Percentiles rank a stretch among this genome's conserved stretches.
Conservation (phyloP, 1,140 invertebrate genomes). For the Lepidotrigona ventralis region DNA sequence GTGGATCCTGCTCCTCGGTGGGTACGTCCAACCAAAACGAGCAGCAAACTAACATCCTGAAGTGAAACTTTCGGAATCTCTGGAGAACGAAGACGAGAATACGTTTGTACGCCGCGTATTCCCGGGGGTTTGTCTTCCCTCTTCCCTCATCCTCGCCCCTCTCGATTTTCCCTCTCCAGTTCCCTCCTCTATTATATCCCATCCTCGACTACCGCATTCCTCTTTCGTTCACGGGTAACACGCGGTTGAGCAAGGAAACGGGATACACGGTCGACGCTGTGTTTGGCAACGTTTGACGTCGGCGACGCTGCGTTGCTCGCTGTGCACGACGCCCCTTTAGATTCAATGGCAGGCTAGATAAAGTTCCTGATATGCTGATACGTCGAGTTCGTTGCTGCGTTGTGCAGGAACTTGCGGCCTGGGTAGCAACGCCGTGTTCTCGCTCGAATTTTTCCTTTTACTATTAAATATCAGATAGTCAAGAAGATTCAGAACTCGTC, state of each 20-base stretch:
- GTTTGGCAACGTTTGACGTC: constrained; percentile 20
- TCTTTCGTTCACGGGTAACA: constrained; percentile 14
- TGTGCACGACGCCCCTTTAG: background rate
- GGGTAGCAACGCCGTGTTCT: no score
- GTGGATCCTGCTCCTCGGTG: background rate
- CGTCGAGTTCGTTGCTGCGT: constrained; percentile 2
- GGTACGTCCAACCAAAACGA: constrained; percentile 38
- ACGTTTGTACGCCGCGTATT: constrained; percentile 64
- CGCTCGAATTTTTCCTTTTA: no score
- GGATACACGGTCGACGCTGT: background rate
- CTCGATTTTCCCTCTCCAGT: background rate
- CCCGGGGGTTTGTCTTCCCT: constrained; percentile 49
- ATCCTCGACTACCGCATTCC: background rate
- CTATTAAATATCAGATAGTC: no score
- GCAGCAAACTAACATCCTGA: constrained; percentile 51
- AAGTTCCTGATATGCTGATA: constrained; percentile 70
- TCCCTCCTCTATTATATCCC: background rate
- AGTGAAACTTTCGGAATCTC: constrained; percentile 70
- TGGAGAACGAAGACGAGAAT: constrained; percentile 63
- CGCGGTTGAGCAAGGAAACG: constrained; percentile 24
- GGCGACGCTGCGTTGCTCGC: constrained; percentile 3
- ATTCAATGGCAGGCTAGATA: constrained; percentile 55
- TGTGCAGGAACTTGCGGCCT: background rate
- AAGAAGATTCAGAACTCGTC: no score
- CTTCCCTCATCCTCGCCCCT: background rate